Evolutionary conservation across 2,888 invertebrate species (phyloP).

Genomic region (Falcaria lacertinaria): DNA sequence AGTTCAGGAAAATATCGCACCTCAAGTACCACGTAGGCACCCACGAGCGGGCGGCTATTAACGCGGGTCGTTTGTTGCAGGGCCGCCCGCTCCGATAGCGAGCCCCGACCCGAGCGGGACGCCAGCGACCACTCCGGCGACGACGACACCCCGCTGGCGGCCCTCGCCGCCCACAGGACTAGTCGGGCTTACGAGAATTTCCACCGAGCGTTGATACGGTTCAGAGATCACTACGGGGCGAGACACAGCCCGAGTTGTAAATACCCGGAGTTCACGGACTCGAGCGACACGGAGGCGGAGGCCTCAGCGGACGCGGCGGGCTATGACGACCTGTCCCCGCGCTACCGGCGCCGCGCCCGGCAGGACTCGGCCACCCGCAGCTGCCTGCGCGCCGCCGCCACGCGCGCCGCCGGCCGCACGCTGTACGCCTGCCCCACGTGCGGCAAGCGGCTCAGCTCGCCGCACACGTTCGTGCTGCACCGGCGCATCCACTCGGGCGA

Average conservation of each 20-base stretch:
- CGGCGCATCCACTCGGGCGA: constrained; percentile 83
- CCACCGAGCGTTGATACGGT: constrained; percentile 48
- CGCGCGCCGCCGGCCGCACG: constrained; percentile 68
- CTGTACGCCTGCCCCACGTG: constrained; percentile 80
- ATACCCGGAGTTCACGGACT: constrained; percentile 39
- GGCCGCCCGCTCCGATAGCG: constrained; percentile 25
- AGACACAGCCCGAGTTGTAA: constrained; percentile 25
- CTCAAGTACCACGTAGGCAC: constrained; percentile 55
- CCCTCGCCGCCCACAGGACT: constrained; percentile 27
- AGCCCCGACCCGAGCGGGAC: not conserved
- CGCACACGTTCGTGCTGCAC: constrained; percentile 82
- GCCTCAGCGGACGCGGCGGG: constrained; percentile 20
- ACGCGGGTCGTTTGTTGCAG: constrained; percentile 62
- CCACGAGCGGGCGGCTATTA: constrained; percentile 42
- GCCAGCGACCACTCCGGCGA: constrained; percentile 13
- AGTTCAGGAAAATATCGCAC: constrained; percentile 57
- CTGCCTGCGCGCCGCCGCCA: constrained; percentile 44
- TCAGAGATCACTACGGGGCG: constrained; percentile 47
- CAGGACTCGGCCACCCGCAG: constrained; percentile 53
- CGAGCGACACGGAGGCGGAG: constrained; percentile 25
- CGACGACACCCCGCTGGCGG: constrained; percentile 49
- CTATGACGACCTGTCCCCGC: constrained; percentile 59
- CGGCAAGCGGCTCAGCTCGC: constrained; percentile 79
- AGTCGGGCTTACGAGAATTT: constrained; percentile 37
- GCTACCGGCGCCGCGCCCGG: constrained; percentile 52